Evolutionary conservation across 2,888 invertebrate genomes (phyloP).

Genomic region (Spodoptera littoralis): DNA sequence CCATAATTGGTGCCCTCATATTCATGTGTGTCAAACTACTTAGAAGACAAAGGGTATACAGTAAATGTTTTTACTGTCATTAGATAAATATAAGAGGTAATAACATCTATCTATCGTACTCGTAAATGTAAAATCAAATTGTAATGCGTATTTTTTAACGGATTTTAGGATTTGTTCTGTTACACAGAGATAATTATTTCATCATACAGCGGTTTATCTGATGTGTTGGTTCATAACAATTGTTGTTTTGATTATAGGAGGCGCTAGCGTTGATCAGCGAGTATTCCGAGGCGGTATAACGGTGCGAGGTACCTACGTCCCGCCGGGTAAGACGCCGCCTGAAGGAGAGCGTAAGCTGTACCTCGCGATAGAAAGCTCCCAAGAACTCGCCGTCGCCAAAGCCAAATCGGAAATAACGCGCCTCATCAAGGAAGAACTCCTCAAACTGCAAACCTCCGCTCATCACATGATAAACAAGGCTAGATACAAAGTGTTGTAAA

Average conservation of each 20-base stretch:
- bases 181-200: constrained; percentile 45
- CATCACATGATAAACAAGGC: constrained; percentile 97
- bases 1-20: constrained; percentile 76
- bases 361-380: constrained; percentile 99
- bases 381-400: constrained; percentile 98
- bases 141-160: constrained; percentile 36
- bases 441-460: constrained; percentile 95
- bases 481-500: constrained; percentile 97
- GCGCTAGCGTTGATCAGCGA: constrained; percentile 99
- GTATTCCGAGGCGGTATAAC: constrained; percentile 99
- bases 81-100: constrained; percentile 46
- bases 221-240: constrained; percentile 3
- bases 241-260: constrained; percentile 89
- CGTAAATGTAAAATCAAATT: not conserved
- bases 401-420: constrained; percentile 99
- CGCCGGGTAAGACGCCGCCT: constrained; percentile 95
- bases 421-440: constrained; percentile 98
- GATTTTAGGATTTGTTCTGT: constrained; percentile 46
- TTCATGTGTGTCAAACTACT: constrained; percentile 80
- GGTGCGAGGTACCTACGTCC: constrained; percentile 98
- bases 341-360: constrained; percentile 98
- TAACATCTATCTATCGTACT: not conserved
- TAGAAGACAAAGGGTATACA: constrained; percentile 55
- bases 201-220: constrained; percentile 27
- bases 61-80: constrained; percentile 68